A percentile compares a stretch with the other conserved stretches of the same genome.
Conservation (phyloP, 2,888 invertebrate species). For the Unio pictorum region DNA sequence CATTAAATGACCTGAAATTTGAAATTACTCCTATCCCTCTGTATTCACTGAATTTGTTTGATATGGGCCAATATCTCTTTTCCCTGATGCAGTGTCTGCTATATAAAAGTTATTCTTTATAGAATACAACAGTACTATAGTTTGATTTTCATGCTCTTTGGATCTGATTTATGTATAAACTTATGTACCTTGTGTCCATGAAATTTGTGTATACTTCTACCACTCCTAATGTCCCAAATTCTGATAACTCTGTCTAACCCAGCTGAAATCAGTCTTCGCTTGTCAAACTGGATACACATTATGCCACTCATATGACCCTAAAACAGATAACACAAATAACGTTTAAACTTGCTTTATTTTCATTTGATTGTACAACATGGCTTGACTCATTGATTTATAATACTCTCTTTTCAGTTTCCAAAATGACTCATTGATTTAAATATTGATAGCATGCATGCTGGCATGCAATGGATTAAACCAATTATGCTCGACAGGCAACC, state of each 20-base stretch:
- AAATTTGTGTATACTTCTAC: conserved; percentile 64
- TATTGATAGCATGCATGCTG: no score
- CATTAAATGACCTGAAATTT: no score
- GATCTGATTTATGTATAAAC: background rate
- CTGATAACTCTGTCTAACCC: conserved; percentile 62
- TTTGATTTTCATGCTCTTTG: background rate
- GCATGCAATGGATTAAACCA: no score
- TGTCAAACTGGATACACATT: conserved; percentile 59
- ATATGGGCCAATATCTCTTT: background rate
- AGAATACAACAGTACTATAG: no score
- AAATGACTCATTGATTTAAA: no score
- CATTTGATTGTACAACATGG: no score
- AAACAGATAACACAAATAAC: conserved; percentile 4
- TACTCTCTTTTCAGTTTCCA: no score
- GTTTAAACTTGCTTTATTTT: background rate
- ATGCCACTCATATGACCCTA: conserved; percentile 67
- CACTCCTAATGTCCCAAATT: conserved; percentile 67
- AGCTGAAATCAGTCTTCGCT: conserved; percentile 60
- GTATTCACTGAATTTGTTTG: background rate
- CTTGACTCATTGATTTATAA: no score
- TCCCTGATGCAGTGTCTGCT: background rate
- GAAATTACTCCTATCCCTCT: no score
- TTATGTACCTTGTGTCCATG: conserved; percentile 64
- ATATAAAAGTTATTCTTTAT: background rate
- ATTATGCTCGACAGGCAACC: no score